Conservation (phyloP, 2,797 vertebrate species). For the Sternarchorhynchus goeldii region DNA sequence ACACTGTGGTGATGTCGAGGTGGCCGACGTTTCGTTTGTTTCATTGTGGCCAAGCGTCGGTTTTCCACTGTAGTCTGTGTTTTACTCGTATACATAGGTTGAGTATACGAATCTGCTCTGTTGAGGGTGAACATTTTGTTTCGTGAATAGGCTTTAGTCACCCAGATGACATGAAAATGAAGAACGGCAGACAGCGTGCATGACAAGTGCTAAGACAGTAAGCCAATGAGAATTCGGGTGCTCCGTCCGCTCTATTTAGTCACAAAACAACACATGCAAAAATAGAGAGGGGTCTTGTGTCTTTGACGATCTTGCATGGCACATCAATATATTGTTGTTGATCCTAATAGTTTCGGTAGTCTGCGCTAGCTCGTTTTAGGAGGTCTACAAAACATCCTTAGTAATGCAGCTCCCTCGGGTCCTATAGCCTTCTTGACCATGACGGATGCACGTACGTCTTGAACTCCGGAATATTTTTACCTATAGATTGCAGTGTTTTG, state of each 20-base stretch:
- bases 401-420: background rate
- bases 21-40: constrained; percentile 43
- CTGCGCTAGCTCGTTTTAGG: background rate
- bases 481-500: too few species aligned
- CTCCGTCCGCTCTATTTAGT: background rate
- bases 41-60: constrained; percentile 3
- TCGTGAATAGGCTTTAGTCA: constrained; percentile 11
- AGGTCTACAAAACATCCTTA: constrained; percentile 2
- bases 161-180: constrained; percentile 28
- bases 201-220: background rate
- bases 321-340: constrained; percentile 10
- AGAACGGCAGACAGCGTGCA: background rate
- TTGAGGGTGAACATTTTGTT: constrained; percentile 12
- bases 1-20: constrained; percentile 13
- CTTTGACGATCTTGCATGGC: background rate
- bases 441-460: too few species aligned
- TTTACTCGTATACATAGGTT: constrained; percentile 27
- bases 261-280: background rate
- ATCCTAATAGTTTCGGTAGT: background rate
- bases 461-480: too few species aligned
- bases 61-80: constrained; percentile 21
- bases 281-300: background rate
- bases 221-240: background rate
- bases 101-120: background rate
- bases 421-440: background rate